These are phyloP conservation scores for Synergus laeviventris DNA, from an alignment of 2,888 invertebrate species.

Conservation along the genomic window DNA sequence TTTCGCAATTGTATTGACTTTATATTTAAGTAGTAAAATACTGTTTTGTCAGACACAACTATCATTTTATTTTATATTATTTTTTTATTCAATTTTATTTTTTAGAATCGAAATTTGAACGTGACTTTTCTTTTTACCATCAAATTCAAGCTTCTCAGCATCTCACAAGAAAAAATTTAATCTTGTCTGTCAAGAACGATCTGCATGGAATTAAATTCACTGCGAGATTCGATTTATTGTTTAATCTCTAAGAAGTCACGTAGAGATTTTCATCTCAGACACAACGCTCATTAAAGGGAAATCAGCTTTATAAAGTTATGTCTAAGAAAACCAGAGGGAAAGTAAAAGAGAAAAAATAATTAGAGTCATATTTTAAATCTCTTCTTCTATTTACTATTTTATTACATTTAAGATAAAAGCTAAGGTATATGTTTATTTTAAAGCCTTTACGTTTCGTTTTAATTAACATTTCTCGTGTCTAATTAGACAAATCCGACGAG, in stretches of 20 bases:
- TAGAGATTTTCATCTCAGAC: slow-evolving; percentile 12
- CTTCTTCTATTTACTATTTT: background rate
- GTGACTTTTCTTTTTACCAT: background rate
- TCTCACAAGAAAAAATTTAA: background rate
- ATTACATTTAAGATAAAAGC: background rate
- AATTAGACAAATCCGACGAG: background rate
- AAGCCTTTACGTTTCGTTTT: background rate
- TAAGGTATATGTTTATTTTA: background rate
- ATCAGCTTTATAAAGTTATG: background rate
- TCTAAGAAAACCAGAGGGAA: background rate
- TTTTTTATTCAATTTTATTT: background rate
- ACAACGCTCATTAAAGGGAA: background rate
- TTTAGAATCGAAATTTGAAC: background rate
- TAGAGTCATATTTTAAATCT: background rate
- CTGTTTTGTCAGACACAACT: background rate
- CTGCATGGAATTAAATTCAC: slow-evolving; percentile 20
- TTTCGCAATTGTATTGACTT: background rate
- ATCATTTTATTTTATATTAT: background rate
- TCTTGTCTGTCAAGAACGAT: slow-evolving; percentile 23
- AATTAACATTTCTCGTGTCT: background rate
- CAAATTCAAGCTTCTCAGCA: background rate
- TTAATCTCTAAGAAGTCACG: slow-evolving; percentile 13
- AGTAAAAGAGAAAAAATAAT: background rate
- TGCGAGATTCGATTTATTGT: slow-evolving; percentile 4
- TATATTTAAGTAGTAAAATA: background rate